These are phyloP conservation scores for Nasonia oneida DNA, from an alignment of 2,888 invertebrate genomes.

Conservation along the genomic window DNA sequence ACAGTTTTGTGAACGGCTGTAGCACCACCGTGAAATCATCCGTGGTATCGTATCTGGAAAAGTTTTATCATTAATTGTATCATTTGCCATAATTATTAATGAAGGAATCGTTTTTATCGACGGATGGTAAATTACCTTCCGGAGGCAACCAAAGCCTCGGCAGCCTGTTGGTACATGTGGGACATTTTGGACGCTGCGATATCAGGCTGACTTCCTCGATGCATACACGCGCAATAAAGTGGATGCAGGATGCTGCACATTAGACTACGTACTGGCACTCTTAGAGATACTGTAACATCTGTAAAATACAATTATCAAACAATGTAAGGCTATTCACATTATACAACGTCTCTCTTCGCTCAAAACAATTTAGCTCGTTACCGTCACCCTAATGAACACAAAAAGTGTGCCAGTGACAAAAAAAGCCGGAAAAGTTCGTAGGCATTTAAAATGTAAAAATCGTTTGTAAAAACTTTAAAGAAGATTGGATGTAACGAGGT, in stretches of 20 bases:
- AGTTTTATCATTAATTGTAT: background rate
- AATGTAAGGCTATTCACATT: background rate
- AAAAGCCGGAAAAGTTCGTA: background rate
- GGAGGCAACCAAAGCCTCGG: conserved; percentile 81
- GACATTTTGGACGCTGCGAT: conserved; percentile 84
- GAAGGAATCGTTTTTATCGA: conserved; percentile 28
- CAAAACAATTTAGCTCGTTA: background rate
- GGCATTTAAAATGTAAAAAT: conserved; percentile 26
- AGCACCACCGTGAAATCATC: conserved; percentile 87
- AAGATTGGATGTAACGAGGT: conserved; percentile 18
- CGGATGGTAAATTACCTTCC: conserved; percentile 74
- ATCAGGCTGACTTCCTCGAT: conserved; percentile 82
- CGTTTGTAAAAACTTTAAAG: background rate
- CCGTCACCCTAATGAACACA: background rate
- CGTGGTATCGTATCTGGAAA: conserved; percentile 82
- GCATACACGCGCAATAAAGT: conserved; percentile 88
- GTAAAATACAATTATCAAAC: conserved; percentile 50
- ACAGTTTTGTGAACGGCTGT: conserved; percentile 87
- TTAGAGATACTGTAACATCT: conserved; percentile 87
- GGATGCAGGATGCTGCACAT: conserved; percentile 87
- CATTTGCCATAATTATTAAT: background rate
- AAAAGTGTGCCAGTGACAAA: background rate
- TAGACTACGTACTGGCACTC: conserved; percentile 81
- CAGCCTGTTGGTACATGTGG: conserved; percentile 84
- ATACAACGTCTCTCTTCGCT: background rate